phyloP scores from a whole-genome alignment of 2,113 vertebrate species.

The Caracal caracal region DNA sequence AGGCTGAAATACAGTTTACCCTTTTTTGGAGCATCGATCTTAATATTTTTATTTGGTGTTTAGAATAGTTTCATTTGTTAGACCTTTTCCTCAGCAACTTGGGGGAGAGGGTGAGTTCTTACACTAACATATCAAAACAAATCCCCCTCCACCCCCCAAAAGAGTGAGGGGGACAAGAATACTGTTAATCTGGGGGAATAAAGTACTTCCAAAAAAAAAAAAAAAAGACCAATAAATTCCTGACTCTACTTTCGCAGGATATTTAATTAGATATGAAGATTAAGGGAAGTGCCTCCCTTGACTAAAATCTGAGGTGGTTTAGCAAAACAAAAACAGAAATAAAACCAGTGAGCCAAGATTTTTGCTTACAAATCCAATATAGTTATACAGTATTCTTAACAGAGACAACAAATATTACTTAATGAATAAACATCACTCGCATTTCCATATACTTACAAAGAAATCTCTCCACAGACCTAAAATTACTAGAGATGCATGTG shows the following conservation, averaged over 20 bases:
- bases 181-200: background rate
- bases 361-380: background rate
- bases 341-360: background rate
- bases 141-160: background rate
- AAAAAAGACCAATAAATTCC: background rate
- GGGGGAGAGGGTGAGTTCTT: no score
- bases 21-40: background rate
- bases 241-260: background rate
- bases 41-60: constrained; percentile 29
- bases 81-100: background rate
- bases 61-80: constrained; percentile 8
- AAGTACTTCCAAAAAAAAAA: constrained; percentile 10
- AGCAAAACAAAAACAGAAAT: constrained; percentile 29
- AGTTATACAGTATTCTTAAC: background rate
- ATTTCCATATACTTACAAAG: background rate
- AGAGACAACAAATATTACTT: background rate
- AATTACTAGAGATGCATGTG: background rate
- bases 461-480: background rate
- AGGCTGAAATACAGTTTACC: background rate
- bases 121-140: background rate
- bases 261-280: constrained; percentile 36
- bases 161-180: background rate
- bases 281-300: background rate
- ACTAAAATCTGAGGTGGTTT: background rate
- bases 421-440: background rate